Evolutionary conservation across 2,113 vertebrate genomes (phyloP), one percentile per base, ranked within the genome.

Genomic region (Datnioides undecimradiatus): DNA sequence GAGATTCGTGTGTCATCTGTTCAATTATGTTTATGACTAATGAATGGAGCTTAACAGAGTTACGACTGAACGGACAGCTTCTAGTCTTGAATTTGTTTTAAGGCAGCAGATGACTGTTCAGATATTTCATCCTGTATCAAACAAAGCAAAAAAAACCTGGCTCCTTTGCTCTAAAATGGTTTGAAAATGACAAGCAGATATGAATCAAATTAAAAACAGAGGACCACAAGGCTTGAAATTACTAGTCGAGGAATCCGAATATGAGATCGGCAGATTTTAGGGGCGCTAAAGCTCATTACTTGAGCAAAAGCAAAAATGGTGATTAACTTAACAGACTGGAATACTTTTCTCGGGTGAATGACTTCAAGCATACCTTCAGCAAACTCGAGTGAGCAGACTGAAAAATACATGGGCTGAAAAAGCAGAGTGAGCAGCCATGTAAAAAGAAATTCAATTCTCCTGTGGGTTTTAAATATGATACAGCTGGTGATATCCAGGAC

Each of bases 301-400:
- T 71, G 74, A 70, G 55, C 70, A 55, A 84, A 83, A 63, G 19
- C 68, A 67, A 71, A 86, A 87, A 72, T 27, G 25, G 68, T 87
- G 82, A 91, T 92, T 86, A 81, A 82, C 23, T 88, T 72, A n/a
- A 59, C 57, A 77, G 81, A 85, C 71, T 70, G 64, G 34, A 84
- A 58, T 60, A 66, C 41, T 51, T 71, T 75, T 66, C 68, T 59
- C 25, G 8, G 1, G 6, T 60, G 62, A 84, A 54, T 82, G 40
- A 70, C 5, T 83, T 73, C 21, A n/a, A 68, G 64, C 8, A 38
- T 71, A 88, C 55, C 54, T 68, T 57, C 11, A 17, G 29, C 52
- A 79, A 68, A 63, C 49, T 55, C 7, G 57, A 73, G 27, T 12
- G 38, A 83, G 54, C 17, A 65, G 17, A 57, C 10, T 57, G 27